Base-by-base conservation (phyloP, 1,140 invertebrate genomes). In the Lepidurus apus region DNA sequence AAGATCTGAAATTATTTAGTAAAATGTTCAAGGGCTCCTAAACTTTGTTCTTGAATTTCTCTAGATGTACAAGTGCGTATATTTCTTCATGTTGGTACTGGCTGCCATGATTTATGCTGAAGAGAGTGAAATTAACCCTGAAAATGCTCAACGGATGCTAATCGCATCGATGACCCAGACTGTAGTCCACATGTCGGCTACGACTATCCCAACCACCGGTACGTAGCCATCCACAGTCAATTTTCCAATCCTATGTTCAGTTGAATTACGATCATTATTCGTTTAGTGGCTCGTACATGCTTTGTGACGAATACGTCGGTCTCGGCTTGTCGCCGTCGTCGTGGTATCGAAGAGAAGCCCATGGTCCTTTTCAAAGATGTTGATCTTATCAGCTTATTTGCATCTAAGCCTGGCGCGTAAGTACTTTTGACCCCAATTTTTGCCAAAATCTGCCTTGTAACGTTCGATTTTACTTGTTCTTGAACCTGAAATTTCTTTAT, bases 331-430 rank as follows among this genome's bases (percentile, higher is more conserved):
- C 75, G 75, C 42, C 75, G 75, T 34, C 24, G 75, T 42, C 24
- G 75, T 8, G 75, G 75, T 43, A 76, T 76, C 75, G 43, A 44
- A 45, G 75, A 76, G 5, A 21, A 26, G 10, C 42, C 42, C 24
- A 76, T 76, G 1, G 10, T 76, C 44, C 0, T 42, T 1, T 42
- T 8, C 75, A 3, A 43, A 8, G 75, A 76, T 7, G 75, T 6
- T 11, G 75, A 42, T 42, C 7, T 47, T 9, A 11, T 17, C 10
- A 47, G 17, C 10, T 3, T 47, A 17, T 47, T 17, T 47, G 10
- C 7, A 10, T 47, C 45, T 17, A 17, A 47, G 45, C 45, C 45
- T 47, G 1, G 6, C 45, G 17, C 17, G 45, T 47, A 11, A 47
- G 45, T 47, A 47, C 17, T 47, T 10, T 11, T 47, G 17, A 17